A percentile compares a stretch with the other conserved stretches of the same genome.
Evolutionary conservation across 1,140 invertebrate genomes (phyloP).

Genomic region (Agraylea sexmaculata): DNA sequence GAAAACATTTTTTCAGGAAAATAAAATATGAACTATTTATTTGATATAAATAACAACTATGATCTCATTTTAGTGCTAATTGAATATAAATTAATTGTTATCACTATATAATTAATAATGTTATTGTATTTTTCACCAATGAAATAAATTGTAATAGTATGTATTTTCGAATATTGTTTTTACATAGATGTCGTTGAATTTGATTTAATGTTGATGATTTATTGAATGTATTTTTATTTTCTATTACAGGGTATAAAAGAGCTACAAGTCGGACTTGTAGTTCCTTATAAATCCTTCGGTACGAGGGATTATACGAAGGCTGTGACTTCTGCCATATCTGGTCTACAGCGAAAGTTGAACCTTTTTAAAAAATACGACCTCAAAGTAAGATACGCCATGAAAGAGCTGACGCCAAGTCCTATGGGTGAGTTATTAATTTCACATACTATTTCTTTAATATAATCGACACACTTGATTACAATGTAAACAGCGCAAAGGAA

Average conservation of each 20-base stretch:
- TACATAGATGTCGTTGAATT: no score
- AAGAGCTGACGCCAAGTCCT: slow-evolving; percentile 64
- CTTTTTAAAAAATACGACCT: slow-evolving; percentile 58
- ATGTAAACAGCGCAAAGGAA: background rate
- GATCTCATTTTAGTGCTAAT: no score
- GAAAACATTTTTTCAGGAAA: no score
- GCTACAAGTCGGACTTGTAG: slow-evolving; percentile 53
- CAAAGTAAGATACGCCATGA: slow-evolving; percentile 55
- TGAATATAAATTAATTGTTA: no score
- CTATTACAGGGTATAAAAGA: slow-evolving; percentile 19
- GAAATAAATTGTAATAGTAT: no score
- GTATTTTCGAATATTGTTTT: no score
- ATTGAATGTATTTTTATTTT: no score
- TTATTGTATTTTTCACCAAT: no score
- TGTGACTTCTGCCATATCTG: slow-evolving; percentile 51
- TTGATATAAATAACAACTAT: no score
- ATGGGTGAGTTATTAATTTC: slow-evolving; percentile 52
- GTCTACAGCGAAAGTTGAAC: slow-evolving; percentile 50
- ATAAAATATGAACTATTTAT: no score
- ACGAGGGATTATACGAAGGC: slow-evolving; percentile 61
- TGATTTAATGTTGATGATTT: no score
- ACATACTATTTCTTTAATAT: slow-evolving; percentile 1
- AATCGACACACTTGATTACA: background rate
- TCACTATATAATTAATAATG: no score
- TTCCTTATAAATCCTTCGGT: slow-evolving; percentile 65